Conservation (phyloP, 2,888 invertebrate species). For the Ophioninae sp. region DNA sequence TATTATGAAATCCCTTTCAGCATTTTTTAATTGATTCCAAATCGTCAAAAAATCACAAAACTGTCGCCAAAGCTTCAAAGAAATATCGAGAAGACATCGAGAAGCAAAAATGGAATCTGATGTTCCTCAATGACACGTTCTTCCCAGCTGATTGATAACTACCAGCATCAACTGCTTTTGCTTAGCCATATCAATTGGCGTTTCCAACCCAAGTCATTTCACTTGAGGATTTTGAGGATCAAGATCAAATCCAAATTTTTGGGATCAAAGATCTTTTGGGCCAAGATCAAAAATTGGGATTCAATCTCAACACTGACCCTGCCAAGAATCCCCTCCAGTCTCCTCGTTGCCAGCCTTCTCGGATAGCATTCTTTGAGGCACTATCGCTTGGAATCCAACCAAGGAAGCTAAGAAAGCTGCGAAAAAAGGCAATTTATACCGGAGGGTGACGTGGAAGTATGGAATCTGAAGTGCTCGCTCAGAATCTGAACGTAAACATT, state of each 20-base stretch:
- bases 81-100: too few relatives aligned
- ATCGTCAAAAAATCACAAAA: too few relatives aligned
- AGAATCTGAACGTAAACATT: slow-evolving; percentile 35
- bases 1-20: too few relatives aligned
- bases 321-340: neutral
- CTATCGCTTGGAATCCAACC: neutral
- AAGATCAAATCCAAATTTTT: too few relatives aligned
- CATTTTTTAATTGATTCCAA: neutral
- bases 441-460: neutral
- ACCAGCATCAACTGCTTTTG: neutral
- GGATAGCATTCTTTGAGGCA: neutral
- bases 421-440: neutral
- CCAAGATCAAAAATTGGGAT: too few relatives aligned
- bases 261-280: too few relatives aligned
- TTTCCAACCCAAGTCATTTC: slow-evolving; percentile 18
- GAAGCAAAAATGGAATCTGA: neutral
- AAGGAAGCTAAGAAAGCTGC: neutral
- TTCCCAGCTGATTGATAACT: slow-evolving; percentile 20
- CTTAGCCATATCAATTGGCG: neutral
- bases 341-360: neutral
- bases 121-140: neutral
- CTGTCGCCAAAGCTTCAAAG: too few relatives aligned
- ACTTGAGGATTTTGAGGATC: too few relatives aligned
- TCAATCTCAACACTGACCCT: neutral
- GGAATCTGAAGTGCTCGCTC: neutral